A percentile compares a stretch with the other conserved stretches of the same genome.
Conservation (phyloP, 1,140 invertebrate species). For the Drosophila pachea region DNA sequence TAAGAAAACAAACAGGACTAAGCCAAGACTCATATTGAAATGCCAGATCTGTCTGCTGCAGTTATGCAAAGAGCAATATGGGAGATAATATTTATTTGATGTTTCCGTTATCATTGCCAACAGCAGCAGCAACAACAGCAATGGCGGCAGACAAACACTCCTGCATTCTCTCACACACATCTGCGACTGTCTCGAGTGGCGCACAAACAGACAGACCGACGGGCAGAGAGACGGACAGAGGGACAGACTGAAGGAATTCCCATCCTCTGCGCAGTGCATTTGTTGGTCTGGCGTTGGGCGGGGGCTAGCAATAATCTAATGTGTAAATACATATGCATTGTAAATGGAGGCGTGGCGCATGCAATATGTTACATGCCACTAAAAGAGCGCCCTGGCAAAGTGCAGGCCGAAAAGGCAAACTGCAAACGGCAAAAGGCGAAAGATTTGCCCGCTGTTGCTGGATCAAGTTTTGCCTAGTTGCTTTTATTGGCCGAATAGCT, state of each 20-base stretch:
- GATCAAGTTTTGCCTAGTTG: conserved; percentile 39
- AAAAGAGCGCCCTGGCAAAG: conserved; percentile 58
- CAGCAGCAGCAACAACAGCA: conserved; percentile 12
- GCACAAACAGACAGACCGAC: conserved; percentile 51
- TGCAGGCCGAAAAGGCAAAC: conserved; percentile 28
- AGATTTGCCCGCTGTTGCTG: conserved; percentile 44
- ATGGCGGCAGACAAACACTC: conserved; percentile 30
- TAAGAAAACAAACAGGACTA: conserved; percentile 15
- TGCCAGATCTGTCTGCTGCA: conserved; percentile 29
- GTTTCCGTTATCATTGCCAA: conserved; percentile 52
- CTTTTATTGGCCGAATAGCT: conserved; percentile 65
- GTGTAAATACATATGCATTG: conserved; percentile 68
- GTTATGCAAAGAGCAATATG: conserved; percentile 32
- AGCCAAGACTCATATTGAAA: conserved; percentile 47
- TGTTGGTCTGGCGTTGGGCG: conserved; percentile 42
- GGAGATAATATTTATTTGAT: conserved; percentile 75
- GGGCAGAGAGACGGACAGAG: background rate
- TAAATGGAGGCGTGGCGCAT: conserved; percentile 42
- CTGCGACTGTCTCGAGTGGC: conserved; percentile 59
- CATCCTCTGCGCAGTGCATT: conserved; percentile 19
- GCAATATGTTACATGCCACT: conserved; percentile 66
- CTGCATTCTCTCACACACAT: background rate
- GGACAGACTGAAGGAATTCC: background rate
- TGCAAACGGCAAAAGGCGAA: conserved; percentile 3
- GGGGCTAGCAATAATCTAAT: conserved; percentile 76